Conservation (phyloP, 2,797 vertebrate genomes). For the Bovichtus variegatus region DNA sequence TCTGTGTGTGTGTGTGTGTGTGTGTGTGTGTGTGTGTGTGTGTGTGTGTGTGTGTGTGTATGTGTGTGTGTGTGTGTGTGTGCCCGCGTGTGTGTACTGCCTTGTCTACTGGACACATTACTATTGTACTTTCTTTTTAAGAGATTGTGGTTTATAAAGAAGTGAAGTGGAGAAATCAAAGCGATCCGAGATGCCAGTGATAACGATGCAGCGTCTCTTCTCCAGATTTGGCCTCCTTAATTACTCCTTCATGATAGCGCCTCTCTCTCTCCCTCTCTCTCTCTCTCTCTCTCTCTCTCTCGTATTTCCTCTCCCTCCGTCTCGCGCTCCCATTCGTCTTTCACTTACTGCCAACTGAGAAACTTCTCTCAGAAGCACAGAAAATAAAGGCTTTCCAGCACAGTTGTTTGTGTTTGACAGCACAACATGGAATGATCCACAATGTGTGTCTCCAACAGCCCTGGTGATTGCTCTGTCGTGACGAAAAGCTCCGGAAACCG, state of each 20-base stretch:
- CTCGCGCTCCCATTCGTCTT: slow-evolving; percentile 42
- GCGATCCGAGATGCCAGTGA: slow-evolving; percentile 73
- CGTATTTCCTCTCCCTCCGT: slow-evolving; percentile 23
- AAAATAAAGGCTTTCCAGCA: slow-evolving; percentile 70
- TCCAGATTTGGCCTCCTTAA: slow-evolving; percentile 72
- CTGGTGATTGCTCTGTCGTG: slow-evolving; percentile 65
- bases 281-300: slow-evolving; percentile 19
- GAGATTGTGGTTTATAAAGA: slow-evolving; percentile 61
- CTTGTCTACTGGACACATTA: slow-evolving; percentile 67
- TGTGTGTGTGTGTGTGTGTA: slow-evolving; percentile 16
- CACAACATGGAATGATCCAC: slow-evolving; percentile 58
- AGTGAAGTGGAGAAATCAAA: slow-evolving; percentile 76
- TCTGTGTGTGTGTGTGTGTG: slow-evolving; percentile 10
- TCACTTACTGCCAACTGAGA: slow-evolving; percentile 68
- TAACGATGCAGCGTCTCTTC: slow-evolving; percentile 62
- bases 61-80: slow-evolving; percentile 10
- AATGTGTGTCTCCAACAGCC: slow-evolving; percentile 51
- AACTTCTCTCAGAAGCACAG: slow-evolving; percentile 65
- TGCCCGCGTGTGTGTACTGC: neutral
- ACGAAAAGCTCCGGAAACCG: slow-evolving; percentile 66
- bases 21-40: slow-evolving; percentile 23
- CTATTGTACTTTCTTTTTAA: slow-evolving; percentile 64
- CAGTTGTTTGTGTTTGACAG: slow-evolving; percentile 75
- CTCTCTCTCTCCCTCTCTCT: slow-evolving; percentile 27
- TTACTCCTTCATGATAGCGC: slow-evolving; percentile 68